Percentiles rank a stretch among this genome's conserved stretches.
phyloP scores from a whole-genome alignment of 2,888 invertebrate genomes.

The Dromius quadrimaculatus region DNA sequence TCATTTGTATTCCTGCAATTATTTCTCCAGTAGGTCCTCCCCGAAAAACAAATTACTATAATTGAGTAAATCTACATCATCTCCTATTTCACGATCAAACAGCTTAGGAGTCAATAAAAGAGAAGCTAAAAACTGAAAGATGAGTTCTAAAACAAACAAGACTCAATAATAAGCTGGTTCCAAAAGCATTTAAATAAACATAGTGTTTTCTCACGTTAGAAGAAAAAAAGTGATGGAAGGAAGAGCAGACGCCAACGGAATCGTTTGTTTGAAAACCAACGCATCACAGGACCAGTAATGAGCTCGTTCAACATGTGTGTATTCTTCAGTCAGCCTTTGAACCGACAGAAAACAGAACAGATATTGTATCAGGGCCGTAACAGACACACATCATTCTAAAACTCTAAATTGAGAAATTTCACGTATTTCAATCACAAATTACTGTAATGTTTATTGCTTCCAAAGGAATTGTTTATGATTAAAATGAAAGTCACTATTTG shows the following conservation, averaged over 20 bases:
- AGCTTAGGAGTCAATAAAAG: slow-evolving; percentile 27
- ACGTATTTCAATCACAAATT: too few relatives aligned
- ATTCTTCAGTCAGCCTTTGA: slow-evolving; percentile 13
- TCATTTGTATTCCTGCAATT: too few relatives aligned
- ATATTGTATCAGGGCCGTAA: background rate
- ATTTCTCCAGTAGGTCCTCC: too few relatives aligned
- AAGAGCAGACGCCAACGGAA: slow-evolving; percentile 8
- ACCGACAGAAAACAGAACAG: slow-evolving; percentile 34
- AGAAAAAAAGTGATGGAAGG: background rate
- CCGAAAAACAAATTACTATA: slow-evolving; percentile 18
- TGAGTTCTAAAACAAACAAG: slow-evolving; percentile 32
- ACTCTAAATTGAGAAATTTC: too few relatives aligned
- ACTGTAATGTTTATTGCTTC: too few relatives aligned
- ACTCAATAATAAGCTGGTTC: slow-evolving; percentile 43
- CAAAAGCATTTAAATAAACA: slow-evolving; percentile 42
- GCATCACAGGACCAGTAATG: slow-evolving; percentile 36
- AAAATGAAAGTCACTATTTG: too few relatives aligned
- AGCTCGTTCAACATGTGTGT: slow-evolving; percentile 44
- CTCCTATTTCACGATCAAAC: slow-evolving; percentile 15
- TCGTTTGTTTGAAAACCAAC: slow-evolving; percentile 35
- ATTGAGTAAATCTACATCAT: slow-evolving; percentile 8
- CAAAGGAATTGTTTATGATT: too few relatives aligned
- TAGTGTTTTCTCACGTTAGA: slow-evolving; percentile 38
- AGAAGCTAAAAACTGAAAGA: slow-evolving; percentile 22
- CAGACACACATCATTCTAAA: too few relatives aligned